These are phyloP conservation scores for Microtus oregoni DNA, from an alignment of 2,113 vertebrate species.

Conservation along the genomic window DNA sequence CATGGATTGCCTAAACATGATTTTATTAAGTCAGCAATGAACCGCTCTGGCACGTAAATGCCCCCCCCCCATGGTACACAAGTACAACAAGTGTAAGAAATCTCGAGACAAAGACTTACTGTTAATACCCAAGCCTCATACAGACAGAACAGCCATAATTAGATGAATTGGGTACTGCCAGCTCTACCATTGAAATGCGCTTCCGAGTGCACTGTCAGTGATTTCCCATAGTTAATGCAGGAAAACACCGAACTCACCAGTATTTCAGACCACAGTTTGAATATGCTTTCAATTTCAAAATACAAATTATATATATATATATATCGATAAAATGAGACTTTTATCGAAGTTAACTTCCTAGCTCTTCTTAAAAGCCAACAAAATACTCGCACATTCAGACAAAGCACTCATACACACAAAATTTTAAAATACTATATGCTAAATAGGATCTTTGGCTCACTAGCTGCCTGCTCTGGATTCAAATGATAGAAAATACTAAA, in stretches of 20 bases:
- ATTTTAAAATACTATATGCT: not conserved
- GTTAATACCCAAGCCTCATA: not conserved
- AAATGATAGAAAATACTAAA: slow-evolving; percentile 4
- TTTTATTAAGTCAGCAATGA: slow-evolving; percentile 4
- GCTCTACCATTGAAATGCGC: not conserved
- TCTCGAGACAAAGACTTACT: not conserved
- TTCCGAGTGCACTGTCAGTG: not conserved
- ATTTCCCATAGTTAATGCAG: not conserved
- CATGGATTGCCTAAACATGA: not conserved
- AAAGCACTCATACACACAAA: not conserved
- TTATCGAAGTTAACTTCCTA: slow-evolving; percentile 42
- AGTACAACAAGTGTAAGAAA: not conserved
- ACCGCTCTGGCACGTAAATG: not conserved
- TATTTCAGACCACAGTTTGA: not conserved
- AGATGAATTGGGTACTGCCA: not conserved
- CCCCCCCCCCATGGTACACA: not conserved
- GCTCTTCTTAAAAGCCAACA: not conserved
- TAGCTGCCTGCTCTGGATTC: not conserved
- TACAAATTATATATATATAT: not conserved
- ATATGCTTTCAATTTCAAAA: slow-evolving; percentile 30
- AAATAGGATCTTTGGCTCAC: not conserved
- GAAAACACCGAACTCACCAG: not conserved
- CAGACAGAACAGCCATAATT: slow-evolving; percentile 16
- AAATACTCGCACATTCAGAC: slow-evolving; percentile 8
- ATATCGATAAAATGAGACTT: slow-evolving; percentile 28